phyloP scores from a whole-genome alignment of 2,888 invertebrate species.

The Branchellion lobata region DNA sequence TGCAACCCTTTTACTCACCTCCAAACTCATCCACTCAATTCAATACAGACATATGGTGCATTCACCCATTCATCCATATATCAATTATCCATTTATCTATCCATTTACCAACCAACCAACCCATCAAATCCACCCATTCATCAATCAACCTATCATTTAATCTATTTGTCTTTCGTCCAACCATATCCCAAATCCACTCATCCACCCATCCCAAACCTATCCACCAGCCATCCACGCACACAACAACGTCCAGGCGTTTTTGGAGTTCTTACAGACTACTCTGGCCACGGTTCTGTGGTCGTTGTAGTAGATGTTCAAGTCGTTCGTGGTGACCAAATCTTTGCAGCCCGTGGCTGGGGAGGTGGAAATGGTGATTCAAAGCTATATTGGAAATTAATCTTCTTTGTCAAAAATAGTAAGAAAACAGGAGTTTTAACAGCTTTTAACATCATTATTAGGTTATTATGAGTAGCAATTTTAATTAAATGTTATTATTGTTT shows the following conservation, averaged over 20 bases:
- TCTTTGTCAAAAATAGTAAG: too few relatives aligned
- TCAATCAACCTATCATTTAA: too few relatives aligned
- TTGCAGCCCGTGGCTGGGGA: not conserved
- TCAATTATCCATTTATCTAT: not conserved
- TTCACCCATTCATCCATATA: not conserved
- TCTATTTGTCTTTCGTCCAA: too few relatives aligned
- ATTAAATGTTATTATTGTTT: too few relatives aligned
- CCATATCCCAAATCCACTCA: too few relatives aligned
- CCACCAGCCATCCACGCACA: not conserved
- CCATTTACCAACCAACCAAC: not conserved
- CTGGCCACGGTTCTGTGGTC: not conserved
- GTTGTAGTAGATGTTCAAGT: conserved; percentile 2
- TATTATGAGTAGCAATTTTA: too few relatives aligned
- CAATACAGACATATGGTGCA: not conserved
- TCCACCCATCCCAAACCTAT: not conserved
- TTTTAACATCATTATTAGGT: too few relatives aligned
- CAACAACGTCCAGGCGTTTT: not conserved
- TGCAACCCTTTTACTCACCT: not conserved
- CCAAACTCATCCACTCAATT: not conserved
- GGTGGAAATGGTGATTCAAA: too few relatives aligned
- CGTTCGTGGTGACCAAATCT: not conserved
- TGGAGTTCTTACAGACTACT: conserved; percentile 1
- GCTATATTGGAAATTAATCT: too few relatives aligned
- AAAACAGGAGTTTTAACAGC: too few relatives aligned
- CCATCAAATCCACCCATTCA: not conserved